Conservation (phyloP, 2,113 vertebrate species). For the Xiphorhynchus elegans region DNA sequence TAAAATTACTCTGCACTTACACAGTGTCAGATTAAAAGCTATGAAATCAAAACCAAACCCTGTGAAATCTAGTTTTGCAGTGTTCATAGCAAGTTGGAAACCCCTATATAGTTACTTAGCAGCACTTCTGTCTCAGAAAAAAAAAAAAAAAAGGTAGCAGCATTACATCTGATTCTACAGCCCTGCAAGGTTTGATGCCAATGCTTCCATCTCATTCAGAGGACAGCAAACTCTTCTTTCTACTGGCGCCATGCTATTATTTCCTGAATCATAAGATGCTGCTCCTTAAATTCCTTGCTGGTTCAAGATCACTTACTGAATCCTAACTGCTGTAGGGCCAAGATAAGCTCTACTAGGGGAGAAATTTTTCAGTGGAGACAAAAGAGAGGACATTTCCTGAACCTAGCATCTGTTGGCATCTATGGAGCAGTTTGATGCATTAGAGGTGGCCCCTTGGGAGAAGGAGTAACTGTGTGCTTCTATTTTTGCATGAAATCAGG, state of each 20-base stretch:
- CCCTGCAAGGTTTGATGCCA: background rate
- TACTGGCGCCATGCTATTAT: background rate
- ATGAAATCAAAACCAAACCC: background rate
- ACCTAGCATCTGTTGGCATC: background rate
- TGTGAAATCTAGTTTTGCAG: background rate
- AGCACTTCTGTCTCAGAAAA: background rate
- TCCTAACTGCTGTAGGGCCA: background rate
- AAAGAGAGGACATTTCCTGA: conserved; percentile 1
- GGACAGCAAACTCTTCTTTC: background rate
- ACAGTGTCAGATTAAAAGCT: background rate
- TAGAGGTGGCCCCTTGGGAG: conserved; percentile 6
- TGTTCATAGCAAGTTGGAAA: background rate
- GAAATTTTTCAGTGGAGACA: background rate
- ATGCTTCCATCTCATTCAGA: background rate
- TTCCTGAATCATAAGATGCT: background rate
- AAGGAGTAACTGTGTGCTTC: background rate
- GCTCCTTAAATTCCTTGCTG: conserved; percentile 6
- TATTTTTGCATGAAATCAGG: conserved; percentile 53
- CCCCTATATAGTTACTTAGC: background rate
- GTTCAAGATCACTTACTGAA: background rate
- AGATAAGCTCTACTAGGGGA: background rate
- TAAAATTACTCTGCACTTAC: background rate
- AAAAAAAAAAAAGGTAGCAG: background rate
- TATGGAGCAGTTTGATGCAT: background rate
- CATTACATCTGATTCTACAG: background rate